Evolutionary conservation across 2,113 vertebrate genomes (phyloP).

Genomic region (Hyla sarda): DNA sequence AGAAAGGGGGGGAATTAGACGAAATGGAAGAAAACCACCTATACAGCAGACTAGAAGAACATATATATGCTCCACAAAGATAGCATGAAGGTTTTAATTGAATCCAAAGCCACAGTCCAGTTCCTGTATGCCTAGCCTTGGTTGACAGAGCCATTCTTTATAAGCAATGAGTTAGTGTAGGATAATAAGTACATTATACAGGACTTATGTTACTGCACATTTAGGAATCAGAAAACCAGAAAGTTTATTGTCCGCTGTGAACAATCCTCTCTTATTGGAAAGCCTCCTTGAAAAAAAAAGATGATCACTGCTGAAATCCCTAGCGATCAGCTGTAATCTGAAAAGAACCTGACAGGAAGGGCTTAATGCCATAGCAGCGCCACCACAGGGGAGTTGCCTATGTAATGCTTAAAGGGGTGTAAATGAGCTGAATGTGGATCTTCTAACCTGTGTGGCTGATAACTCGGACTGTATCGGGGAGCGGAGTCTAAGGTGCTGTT

Average conservation of each 20-base stretch:
- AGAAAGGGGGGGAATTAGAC: background rate
- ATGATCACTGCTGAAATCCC: background rate
- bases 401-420: too few relatives aligned
- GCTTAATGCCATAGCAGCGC: background rate
- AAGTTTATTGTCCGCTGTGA: background rate
- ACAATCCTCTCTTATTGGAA: background rate
- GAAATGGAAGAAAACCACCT: background rate
- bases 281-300: background rate
- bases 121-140: background rate
- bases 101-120: background rate
- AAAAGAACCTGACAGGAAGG: background rate
- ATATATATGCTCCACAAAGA: background rate
- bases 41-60: background rate
- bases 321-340: background rate
- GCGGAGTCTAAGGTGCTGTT: too few relatives aligned
- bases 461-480: too few relatives aligned
- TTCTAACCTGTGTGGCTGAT: too few relatives aligned
- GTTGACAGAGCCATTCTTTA: background rate
- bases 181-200: background rate
- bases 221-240: background rate
- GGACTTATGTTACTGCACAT: background rate
- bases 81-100: too few relatives aligned
- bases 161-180: background rate
- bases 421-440: too few relatives aligned
- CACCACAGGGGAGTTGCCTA: background rate